Percentiles rank a stretch among this genome's conserved stretches.
These are phyloP conservation scores for Silurus glanis DNA, from an alignment of 2,113 vertebrate species.

Conservation along the genomic window DNA sequence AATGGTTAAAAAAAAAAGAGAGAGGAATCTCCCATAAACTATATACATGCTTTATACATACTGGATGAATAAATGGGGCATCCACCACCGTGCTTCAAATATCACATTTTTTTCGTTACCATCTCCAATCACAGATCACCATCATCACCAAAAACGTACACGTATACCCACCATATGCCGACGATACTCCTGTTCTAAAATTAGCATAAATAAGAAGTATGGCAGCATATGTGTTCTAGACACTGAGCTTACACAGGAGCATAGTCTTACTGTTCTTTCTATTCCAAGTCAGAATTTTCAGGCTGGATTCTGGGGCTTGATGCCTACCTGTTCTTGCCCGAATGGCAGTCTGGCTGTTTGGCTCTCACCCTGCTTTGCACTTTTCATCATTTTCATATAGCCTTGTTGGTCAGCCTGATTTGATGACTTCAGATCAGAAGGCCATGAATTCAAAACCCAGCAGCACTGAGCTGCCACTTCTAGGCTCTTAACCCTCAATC, in stretches of 20 bases:
- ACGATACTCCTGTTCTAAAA: neutral
- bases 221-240: neutral
- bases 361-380: conserved; percentile 59
- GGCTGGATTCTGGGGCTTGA: conserved; percentile 54
- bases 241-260: conserved; percentile 44
- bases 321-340: conserved; percentile 55
- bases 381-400: conserved; percentile 60
- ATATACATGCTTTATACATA: conserved; percentile 42
- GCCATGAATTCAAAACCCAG: no score
- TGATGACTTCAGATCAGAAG: no score
- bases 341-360: conserved; percentile 42
- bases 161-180: no score
- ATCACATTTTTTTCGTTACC: conserved; percentile 63
- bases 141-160: conserved; percentile 28
- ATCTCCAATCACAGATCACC: conserved; percentile 54
- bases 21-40: conserved; percentile 41
- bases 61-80: conserved; percentile 27
- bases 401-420: neutral
- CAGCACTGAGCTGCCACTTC: no score
- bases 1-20: conserved; percentile 8
- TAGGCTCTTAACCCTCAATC: no score
- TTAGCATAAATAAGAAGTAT: neutral
- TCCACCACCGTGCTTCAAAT: conserved; percentile 67
- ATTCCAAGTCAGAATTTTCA: conserved; percentile 56
- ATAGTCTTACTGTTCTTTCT: conserved; percentile 34